Evolutionary conservation across 2,888 invertebrate genomes (phyloP), one percentile per base, ranked within the genome.

Genomic region (Julus scanicus): DNA sequence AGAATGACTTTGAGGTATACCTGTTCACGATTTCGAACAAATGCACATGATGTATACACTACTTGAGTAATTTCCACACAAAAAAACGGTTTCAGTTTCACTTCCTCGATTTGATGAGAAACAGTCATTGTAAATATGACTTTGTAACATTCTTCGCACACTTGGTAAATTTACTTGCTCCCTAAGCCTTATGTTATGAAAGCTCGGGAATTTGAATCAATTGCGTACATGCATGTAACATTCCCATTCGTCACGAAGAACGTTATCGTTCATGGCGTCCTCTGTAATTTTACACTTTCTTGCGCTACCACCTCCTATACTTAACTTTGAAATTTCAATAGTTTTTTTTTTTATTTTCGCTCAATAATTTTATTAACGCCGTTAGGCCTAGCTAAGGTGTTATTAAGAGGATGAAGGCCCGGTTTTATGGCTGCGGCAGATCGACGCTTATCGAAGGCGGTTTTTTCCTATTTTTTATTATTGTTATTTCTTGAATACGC

Each of bases 371-470:
- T 63, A 63, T 63, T 63, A 63, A n/a, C 11, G 1, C n/a, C 57
- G 57, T 63, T n/a, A 17, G 57, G 57, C 57, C 57, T n/a, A n/a
- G 3, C 57, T 15, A 63, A n/a, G 57, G 57, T 63, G 57, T 63
- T 63, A 63, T 63, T 63, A 63, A 17, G 17, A 17, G 57, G 57
- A 63, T n/a, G 15, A 63, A 17, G 57, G 57, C 57, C 57, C 57
- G 17, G 57, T 63, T 63, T 63, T 63, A 63, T 63, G 57, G 57
- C 53, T 13, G 53, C 53, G 53, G 53, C 15, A 15, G 53, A 53
- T 53, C 53, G 53, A 11, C 57, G 57, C 57, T 63, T 63, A 63
- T 63, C 57, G 57, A 63, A 63, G 57, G 57, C 57, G 57, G 8
- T 17, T 63, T 63, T 63, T 63, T 15, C 2, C n/a, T n/a, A 63